phyloP scores from a whole-genome alignment of 2,888 invertebrate genomes.

The Eretmocerus hayati region DNA sequence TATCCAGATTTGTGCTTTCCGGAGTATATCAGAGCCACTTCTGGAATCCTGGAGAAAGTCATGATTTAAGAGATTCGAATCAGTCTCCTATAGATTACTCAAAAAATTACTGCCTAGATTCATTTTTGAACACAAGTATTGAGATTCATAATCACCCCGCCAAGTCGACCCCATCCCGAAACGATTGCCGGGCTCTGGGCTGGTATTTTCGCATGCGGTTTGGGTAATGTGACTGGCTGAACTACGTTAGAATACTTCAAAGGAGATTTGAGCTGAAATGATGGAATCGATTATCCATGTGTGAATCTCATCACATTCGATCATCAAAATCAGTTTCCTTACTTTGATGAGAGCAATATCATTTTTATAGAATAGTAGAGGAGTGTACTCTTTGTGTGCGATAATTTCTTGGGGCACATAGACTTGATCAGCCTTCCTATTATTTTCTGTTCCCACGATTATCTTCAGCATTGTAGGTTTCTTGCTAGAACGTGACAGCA shows the following conservation, averaged over 20 bases:
- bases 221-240: constrained; percentile 7
- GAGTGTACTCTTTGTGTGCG: constrained; percentile 25
- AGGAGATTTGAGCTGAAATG: neutral
- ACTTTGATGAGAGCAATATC: constrained; percentile 35
- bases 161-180: constrained; percentile 16
- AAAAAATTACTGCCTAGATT: too few relatives aligned
- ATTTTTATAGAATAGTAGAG: constrained; percentile 23
- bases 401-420: constrained; percentile 16
- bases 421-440: constrained; percentile 11
- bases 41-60: too few relatives aligned
- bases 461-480: neutral
- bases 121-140: too few relatives aligned
- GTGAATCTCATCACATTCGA: neutral
- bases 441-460: constrained; percentile 25
- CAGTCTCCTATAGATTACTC: too few relatives aligned
- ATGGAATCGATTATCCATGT: neutral
- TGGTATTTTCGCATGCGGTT: neutral
- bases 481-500: neutral
- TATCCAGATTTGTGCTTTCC: constrained; percentile 7
- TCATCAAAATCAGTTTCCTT: neutral
- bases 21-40: constrained; percentile 7
- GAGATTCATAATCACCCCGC: constrained; percentile 4
- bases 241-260: neutral
- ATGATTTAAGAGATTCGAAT: too few relatives aligned
- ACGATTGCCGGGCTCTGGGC: constrained; percentile 6